Base-by-base conservation (phyloP, 1,140 invertebrate genomes). In the Drosophila littoralis region DNA sequence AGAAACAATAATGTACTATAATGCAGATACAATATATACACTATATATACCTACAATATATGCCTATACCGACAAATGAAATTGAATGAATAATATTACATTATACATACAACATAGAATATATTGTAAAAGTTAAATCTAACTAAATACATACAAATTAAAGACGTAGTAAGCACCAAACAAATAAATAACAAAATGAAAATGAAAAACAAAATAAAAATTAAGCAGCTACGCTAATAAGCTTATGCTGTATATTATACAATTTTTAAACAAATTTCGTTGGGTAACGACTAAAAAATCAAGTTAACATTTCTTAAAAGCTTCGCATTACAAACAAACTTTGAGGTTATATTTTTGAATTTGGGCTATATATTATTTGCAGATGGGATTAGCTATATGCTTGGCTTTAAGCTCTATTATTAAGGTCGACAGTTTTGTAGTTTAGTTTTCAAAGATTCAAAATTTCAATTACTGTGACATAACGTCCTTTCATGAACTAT, bases 1-100 rank as follows among this genome's bases (percentile, higher is more conserved):
- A 89, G 84, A 89, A 89, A 89, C 84, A 89, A 89, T 89, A 89
- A 89, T 89, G 84, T 89, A 89, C 81, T 89, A 89, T 89, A 89
- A 84, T 84, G 68, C 84, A 83, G 81, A 89, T 81, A 89, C 85
- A 89, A 89, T 89, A 89, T 66, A 73, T 60, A 85, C 76, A 89
- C 76, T 84, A 86, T 86, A 88, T 86, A 86, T 86, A 86, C 83
- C 84, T 88, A 89, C 70, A 80, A 86, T 82, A 85, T 86, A 86
- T 88, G 82, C 82, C 82, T 86, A 88, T 88, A 86, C 76, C 76
- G 69, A 86, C 67, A 83, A 70, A 57, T 58, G 73, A 79, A 88
- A 88, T 79, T 77, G 72, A 71, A 86, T 71, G 73, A 88, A 65
- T 83, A 85, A 79, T 69, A 60, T 61, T 66, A 69, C 65, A 74